Conservation (phyloP, 2,888 invertebrate genomes). For the Agrotis ipsilon region DNA sequence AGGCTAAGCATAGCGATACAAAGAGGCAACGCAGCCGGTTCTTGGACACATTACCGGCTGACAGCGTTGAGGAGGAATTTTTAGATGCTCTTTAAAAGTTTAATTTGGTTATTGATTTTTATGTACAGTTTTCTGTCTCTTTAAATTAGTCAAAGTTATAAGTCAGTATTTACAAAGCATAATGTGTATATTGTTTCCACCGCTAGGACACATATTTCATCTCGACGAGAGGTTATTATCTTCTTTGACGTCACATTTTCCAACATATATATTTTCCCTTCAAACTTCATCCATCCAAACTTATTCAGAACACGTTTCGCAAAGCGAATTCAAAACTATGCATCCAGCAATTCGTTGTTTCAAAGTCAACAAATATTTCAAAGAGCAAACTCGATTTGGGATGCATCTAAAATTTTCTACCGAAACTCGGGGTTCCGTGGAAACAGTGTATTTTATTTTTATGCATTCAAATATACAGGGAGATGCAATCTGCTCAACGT, state of each 20-base stretch:
- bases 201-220: background rate
- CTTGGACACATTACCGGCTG: no score
- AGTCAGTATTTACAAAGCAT: no score
- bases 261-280: background rate
- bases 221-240: background rate
- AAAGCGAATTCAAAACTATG: constrained; percentile 47
- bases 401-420: constrained; percentile 37
- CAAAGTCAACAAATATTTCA: constrained; percentile 49
- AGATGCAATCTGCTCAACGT: constrained; percentile 44
- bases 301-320: constrained; percentile 21
- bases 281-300: background rate
- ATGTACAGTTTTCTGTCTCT: no score
- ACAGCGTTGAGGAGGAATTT: no score
- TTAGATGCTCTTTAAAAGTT: no score
- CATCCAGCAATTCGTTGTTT: constrained; percentile 40
- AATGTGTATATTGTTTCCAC: background rate
- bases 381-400: constrained; percentile 44
- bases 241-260: background rate
- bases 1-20: no score
- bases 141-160: no score
- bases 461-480: constrained; percentile 41
- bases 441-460: constrained; percentile 45
- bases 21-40: no score
- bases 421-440: constrained; percentile 17
- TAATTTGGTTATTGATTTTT: no score